Percentiles rank a stretch among this genome's conserved stretches.
These are phyloP conservation scores for Spicauda simplicius DNA, from an alignment of 2,888 invertebrate genomes.

Conservation along the genomic window DNA sequence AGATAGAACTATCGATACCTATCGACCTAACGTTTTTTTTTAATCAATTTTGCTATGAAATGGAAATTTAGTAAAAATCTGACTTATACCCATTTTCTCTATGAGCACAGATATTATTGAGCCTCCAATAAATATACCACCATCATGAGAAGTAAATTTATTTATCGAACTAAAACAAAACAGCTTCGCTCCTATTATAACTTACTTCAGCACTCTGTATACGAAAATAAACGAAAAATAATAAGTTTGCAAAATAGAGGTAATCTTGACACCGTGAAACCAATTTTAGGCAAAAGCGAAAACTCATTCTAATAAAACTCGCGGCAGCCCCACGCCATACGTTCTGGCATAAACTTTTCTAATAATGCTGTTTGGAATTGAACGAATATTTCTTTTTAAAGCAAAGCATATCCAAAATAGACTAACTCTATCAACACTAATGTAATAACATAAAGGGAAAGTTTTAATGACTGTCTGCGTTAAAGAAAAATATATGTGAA, in stretches of 20 bases:
- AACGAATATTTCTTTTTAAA: slow-evolving; percentile 47
- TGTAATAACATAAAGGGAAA: neutral
- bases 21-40: too few species aligned
- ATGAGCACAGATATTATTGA: too few species aligned
- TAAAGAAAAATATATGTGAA: neutral
- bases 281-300: slow-evolving; percentile 5
- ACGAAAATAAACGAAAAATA: neutral
- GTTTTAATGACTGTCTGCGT: neutral
- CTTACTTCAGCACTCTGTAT: neutral
- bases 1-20: too few species aligned
- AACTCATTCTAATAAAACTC: slow-evolving; percentile 6
- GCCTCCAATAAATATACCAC: too few species aligned
- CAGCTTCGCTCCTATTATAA: too few species aligned
- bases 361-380: slow-evolving; percentile 50
- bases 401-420: slow-evolving; percentile 35
- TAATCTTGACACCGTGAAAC: neutral
- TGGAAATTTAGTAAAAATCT: too few species aligned
- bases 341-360: slow-evolving; percentile 47
- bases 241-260: neutral
- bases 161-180: too few species aligned
- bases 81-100: too few species aligned
- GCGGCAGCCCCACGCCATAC: slow-evolving; percentile 37
- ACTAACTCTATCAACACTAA: neutral
- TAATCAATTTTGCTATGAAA: too few species aligned
- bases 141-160: too few species aligned